These are phyloP conservation scores for Thelaira solivaga DNA, from an alignment of 2,888 invertebrate genomes.

Conservation along the genomic window DNA sequence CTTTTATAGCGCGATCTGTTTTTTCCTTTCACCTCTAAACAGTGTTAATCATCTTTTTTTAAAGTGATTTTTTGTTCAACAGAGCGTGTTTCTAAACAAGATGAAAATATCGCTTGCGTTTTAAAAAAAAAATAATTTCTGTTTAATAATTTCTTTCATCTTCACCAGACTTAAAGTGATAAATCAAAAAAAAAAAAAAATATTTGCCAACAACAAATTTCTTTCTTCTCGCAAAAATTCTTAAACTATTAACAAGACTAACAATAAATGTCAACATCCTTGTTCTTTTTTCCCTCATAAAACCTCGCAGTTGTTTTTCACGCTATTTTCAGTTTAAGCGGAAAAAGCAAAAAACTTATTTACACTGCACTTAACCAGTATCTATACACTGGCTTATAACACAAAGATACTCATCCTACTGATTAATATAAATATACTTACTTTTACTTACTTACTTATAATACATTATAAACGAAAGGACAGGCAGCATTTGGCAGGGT, in stretches of 20 bases:
- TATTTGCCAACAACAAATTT: background rate
- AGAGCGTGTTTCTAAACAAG: too few species aligned
- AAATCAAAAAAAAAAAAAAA: too few species aligned
- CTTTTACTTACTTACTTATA: too few species aligned
- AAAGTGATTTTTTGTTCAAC: too few species aligned
- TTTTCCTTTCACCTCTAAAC: too few species aligned
- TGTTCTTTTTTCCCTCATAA: background rate
- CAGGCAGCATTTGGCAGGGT: background rate
- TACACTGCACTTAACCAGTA: slow-evolving; percentile 51
- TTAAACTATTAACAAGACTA: slow-evolving; percentile 46
- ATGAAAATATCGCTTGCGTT: too few species aligned
- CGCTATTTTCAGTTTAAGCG: background rate
- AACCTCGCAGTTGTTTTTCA: background rate
- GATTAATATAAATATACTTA: slow-evolving; percentile 1
- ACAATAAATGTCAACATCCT: slow-evolving; percentile 45
- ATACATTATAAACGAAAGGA: background rate
- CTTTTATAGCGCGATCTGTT: too few species aligned
- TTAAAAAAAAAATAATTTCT: too few species aligned
- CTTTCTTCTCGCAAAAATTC: background rate
- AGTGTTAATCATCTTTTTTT: too few species aligned
- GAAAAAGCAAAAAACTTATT: slow-evolving; percentile 43
- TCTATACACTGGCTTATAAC: slow-evolving; percentile 11
- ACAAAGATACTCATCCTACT: background rate
- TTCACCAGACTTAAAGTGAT: too few species aligned
- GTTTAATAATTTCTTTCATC: too few species aligned